Conservation (phyloP, 2,113 vertebrate genomes). For the Macheiramphus alcinus region DNA sequence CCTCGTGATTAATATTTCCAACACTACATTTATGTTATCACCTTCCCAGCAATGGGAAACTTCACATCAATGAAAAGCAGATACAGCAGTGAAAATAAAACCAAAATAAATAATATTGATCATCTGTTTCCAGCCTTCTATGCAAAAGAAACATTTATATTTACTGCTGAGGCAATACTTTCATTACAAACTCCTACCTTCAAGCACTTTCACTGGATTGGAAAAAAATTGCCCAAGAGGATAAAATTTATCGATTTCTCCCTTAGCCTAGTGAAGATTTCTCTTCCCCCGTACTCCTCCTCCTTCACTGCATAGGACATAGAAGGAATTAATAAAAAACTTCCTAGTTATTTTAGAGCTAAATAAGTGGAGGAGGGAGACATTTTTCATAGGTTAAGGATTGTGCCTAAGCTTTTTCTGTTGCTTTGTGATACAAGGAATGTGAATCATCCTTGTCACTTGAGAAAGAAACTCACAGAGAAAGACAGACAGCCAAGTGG, state of each 20-base stretch:
- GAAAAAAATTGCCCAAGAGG: neutral
- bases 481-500: constrained; percentile 10
- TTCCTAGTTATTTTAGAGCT: constrained; percentile 18
- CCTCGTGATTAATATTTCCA: neutral
- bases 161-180: neutral
- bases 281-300: neutral
- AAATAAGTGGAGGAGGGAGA: neutral
- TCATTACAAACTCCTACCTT: neutral
- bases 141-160: neutral
- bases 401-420: constrained; percentile 15
- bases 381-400: constrained; percentile 23
- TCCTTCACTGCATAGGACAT: neutral
- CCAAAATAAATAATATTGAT: neutral
- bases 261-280: neutral
- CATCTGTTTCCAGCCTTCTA: neutral
- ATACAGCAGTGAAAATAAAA: neutral
- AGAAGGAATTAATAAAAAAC: constrained; percentile 3
- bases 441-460: constrained; percentile 36
- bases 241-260: neutral
- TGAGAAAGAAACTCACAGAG: neutral
- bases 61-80: neutral
- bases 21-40: neutral
- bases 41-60: neutral
- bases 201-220: neutral
- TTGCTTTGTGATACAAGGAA: neutral